Conservation (phyloP, 2,888 invertebrate genomes). For the Poecilobothrus nobilitatus region DNA sequence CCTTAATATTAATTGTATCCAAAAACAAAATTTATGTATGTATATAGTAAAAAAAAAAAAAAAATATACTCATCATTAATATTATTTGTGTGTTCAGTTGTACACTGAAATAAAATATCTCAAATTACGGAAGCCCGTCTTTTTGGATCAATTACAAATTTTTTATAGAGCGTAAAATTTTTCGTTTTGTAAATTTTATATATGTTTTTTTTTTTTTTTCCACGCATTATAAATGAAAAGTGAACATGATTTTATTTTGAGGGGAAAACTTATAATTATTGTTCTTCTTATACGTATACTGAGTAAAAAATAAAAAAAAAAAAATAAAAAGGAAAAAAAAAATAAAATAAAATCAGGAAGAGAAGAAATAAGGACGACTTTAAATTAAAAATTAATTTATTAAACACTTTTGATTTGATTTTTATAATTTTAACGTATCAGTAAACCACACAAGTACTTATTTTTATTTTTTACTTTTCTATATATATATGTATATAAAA, state of each 20-base stretch:
- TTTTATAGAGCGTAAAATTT: slow-evolving; percentile 12
- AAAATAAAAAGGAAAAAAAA: too few species aligned
- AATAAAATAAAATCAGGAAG: neutral
- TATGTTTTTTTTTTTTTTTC: neutral
- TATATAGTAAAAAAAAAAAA: too few species aligned
- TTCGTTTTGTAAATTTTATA: neutral
- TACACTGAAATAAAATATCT: neutral
- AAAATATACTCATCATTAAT: too few species aligned
- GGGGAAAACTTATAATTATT: neutral
- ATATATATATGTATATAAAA: too few species aligned
- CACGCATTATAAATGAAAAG: neutral
- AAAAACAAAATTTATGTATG: too few species aligned
- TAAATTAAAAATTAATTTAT: neutral
- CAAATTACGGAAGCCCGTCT: slow-evolving; percentile 16
- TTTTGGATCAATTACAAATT: slow-evolving; percentile 13
- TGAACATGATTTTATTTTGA: neutral
- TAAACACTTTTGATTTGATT: neutral
- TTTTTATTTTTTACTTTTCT: too few species aligned
- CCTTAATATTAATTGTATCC: too few species aligned
- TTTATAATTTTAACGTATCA: too few species aligned
- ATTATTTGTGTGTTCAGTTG: too few species aligned
- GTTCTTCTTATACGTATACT: too few species aligned
- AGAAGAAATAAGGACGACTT: neutral
- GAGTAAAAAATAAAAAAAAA: too few species aligned
- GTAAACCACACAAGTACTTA: too few species aligned